These are phyloP conservation scores for Conistra vaccinii DNA, from an alignment of 2,888 invertebrate genomes.

Conservation along the genomic window DNA sequence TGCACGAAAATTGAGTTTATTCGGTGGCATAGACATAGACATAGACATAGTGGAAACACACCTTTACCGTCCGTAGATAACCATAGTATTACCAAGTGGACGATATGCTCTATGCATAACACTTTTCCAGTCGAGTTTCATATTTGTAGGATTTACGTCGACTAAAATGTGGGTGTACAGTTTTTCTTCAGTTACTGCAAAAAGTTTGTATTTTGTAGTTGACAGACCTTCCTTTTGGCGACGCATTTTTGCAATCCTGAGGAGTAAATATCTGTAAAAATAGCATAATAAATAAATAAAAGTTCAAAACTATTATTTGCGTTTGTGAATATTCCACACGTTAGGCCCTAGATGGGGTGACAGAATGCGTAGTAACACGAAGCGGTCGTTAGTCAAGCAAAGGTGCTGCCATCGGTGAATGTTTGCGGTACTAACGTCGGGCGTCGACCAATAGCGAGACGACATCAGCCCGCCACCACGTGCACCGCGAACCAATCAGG, in stretches of 20 bases:
- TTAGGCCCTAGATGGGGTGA: too few species aligned
- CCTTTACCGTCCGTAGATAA: slow-evolving; percentile 2
- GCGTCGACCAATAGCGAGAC: too few species aligned
- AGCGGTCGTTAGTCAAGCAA: too few species aligned
- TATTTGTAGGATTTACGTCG: slow-evolving; percentile 86
- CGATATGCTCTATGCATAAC: slow-evolving; percentile 29
- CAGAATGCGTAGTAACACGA: too few species aligned
- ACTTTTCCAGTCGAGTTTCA: slow-evolving; percentile 43
- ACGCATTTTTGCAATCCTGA: slow-evolving; percentile 93
- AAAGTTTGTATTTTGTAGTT: slow-evolving; percentile 93
- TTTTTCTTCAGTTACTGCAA: slow-evolving; percentile 91
- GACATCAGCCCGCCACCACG: too few species aligned
- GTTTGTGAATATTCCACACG: too few species aligned
- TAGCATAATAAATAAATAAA: too few species aligned
- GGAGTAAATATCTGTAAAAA: slow-evolving; percentile 93
- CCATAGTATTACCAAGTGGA: slow-evolving; percentile 12
- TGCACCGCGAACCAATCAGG: too few species aligned
- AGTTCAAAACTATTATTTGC: not conserved
- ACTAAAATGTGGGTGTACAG: slow-evolving; percentile 95
- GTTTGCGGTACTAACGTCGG: too few species aligned
- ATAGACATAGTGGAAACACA: not conserved
- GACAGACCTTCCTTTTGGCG: slow-evolving; percentile 95
- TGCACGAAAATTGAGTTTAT: too few species aligned
- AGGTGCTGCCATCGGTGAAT: too few species aligned
- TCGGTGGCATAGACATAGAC: too few species aligned